Percentiles rank a stretch among this genome's conserved stretches.
Evolutionary conservation across 92 coral and sea anemone genomes (phyloP).

Genomic region (Nematostella vectensis): DNA sequence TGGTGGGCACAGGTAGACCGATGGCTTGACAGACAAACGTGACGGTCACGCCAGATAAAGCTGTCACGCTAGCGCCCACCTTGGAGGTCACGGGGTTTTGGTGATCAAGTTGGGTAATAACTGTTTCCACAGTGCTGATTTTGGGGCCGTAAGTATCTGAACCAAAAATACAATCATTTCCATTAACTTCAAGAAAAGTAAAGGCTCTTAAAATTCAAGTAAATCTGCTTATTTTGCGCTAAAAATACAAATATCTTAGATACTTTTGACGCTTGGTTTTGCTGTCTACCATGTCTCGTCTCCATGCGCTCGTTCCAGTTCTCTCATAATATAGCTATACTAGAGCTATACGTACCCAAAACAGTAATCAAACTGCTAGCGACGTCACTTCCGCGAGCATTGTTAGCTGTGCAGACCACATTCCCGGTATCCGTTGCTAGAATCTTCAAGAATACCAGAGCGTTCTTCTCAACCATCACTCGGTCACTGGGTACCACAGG

Average conservation of each 20-base stretch:
- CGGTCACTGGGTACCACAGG: not conserved
- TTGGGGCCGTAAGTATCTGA: slow-evolving; percentile 12
- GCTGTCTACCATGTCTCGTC: too few species aligned
- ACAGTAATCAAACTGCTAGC: slow-evolving; percentile 39
- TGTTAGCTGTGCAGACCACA: slow-evolving; percentile 58
- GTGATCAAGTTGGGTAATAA: slow-evolving; percentile 9
- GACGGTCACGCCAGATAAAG: slow-evolving; percentile 37
- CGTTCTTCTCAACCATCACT: slow-evolving; percentile 11
- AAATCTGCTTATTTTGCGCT: too few species aligned
- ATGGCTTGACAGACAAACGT: slow-evolving; percentile 40
- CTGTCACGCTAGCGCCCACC: slow-evolving; percentile 47
- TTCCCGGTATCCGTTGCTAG: slow-evolving; percentile 3
- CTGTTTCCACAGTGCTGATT: slow-evolving; percentile 3
- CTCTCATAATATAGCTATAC: too few species aligned
- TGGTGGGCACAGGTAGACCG: slow-evolving; percentile 54
- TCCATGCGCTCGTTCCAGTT: too few species aligned
- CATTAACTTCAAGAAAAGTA: too few species aligned
- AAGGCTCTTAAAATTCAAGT: too few species aligned
- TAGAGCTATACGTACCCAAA: too few species aligned
- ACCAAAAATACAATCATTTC: not conserved
- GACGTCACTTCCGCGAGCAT: slow-evolving; percentile 50
- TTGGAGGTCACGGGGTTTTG: slow-evolving; percentile 25
- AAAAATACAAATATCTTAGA: too few species aligned
- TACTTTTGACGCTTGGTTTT: too few species aligned
- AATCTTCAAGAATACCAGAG: slow-evolving; percentile 6